phyloP scores from a whole-genome alignment of 2,797 vertebrate species.

The Gymnothorax reevesii region DNA sequence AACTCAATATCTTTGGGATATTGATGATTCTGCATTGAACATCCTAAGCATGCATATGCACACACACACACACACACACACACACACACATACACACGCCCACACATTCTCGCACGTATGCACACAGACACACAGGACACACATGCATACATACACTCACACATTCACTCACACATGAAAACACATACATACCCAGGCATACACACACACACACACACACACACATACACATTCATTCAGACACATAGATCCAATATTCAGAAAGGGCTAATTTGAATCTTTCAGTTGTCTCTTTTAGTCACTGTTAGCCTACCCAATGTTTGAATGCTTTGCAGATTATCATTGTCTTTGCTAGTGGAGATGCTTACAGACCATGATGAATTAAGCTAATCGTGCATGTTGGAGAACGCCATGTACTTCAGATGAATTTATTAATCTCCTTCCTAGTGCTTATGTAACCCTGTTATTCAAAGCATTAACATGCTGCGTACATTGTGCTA shows the following conservation, averaged over 20 bases:
- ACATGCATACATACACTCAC: background rate
- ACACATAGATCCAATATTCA: background rate
- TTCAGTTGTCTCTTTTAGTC: background rate
- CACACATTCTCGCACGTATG: background rate
- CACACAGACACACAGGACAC: background rate
- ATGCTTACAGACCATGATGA: background rate
- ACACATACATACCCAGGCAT: background rate
- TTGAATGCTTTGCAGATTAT: background rate
- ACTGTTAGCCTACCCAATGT: background rate
- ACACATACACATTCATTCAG: background rate
- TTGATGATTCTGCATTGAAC: background rate
- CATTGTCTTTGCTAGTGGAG: background rate
- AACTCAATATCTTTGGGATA: conserved; percentile 3
- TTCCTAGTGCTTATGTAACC: background rate
- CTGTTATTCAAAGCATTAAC: background rate
- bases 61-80: background rate
- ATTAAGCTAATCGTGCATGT: background rate
- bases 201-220: background rate
- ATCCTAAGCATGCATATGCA: background rate
- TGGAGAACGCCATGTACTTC: background rate
- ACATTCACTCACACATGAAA: background rate
- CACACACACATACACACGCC: background rate
- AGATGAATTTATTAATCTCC: background rate
- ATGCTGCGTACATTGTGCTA: background rate
- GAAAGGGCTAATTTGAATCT: background rate